These are phyloP conservation scores for Apistogramma diplotaenia DNA, from an alignment of 2,113 vertebrate genomes.

Conservation along the genomic window DNA sequence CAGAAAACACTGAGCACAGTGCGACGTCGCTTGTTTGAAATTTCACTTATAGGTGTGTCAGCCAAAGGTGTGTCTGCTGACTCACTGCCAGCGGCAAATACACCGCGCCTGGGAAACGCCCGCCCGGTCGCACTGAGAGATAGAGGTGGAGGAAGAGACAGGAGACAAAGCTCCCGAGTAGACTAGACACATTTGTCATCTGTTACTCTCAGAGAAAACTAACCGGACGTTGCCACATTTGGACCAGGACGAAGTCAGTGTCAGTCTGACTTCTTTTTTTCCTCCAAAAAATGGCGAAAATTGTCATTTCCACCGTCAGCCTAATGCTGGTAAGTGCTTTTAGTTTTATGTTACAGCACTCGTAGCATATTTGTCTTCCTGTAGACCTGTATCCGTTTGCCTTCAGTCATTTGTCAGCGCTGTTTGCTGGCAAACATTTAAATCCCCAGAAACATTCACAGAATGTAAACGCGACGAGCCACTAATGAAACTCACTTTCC, in stretches of 20 bases:
- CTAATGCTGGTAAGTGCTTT: constrained; percentile 53
- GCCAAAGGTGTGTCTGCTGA: background rate
- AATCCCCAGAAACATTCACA: background rate
- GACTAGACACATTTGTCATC: background rate
- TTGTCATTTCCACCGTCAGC: constrained; percentile 14
- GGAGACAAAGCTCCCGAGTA: background rate
- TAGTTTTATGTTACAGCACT: background rate
- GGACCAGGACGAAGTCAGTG: background rate
- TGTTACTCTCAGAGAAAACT: background rate
- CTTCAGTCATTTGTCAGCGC: background rate
- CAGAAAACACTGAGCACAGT: background rate
- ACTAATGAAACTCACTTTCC: background rate
- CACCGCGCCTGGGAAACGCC: background rate
- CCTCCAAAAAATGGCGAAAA: constrained; percentile 40
- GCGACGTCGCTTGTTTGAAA: background rate
- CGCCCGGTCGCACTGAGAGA: background rate
- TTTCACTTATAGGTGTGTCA: background rate
- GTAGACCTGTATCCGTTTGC: background rate
- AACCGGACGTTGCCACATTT: background rate
- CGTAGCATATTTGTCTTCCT: too few species aligned
- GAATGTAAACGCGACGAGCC: background rate
- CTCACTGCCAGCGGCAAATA: background rate
- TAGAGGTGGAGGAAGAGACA: background rate
- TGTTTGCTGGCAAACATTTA: background rate
- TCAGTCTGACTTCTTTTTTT: background rate